Percentiles rank a stretch among this genome's conserved stretches.
Evolutionary conservation across 2,888 invertebrate genomes (phyloP).

Genomic region (Oxyteleia sp.): DNA sequence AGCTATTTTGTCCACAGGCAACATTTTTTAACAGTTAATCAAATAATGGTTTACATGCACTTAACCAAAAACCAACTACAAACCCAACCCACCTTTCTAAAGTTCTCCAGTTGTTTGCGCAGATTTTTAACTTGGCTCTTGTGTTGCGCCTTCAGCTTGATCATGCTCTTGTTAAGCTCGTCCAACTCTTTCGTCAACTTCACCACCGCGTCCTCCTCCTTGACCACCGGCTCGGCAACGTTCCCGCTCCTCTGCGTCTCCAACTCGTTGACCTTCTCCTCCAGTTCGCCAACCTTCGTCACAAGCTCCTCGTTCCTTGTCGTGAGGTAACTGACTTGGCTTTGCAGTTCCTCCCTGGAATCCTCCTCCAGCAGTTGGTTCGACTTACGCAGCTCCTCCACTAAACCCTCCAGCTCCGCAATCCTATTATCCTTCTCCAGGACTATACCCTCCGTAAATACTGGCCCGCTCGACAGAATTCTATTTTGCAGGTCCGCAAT

Average conservation of each 20-base stretch:
- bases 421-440: slow-evolving; percentile 86
- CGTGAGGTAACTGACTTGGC: slow-evolving; percentile 79
- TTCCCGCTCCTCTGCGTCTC: slow-evolving; percentile 79
- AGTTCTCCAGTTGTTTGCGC: slow-evolving; percentile 90
- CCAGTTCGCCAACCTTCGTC: slow-evolving; percentile 80
- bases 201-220: slow-evolving; percentile 85
- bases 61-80: no score
- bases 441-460: slow-evolving; percentile 77
- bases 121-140: slow-evolving; percentile 92
- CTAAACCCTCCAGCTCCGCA: slow-evolving; percentile 86
- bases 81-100: slow-evolving; percentile 84
- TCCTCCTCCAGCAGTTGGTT: slow-evolving; percentile 82
- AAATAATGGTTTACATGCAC: no score
- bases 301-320: slow-evolving; percentile 81
- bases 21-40: no score
- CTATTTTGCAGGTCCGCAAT: slow-evolving; percentile 82
- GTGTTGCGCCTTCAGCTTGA: slow-evolving; percentile 92
- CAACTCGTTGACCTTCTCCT: slow-evolving; percentile 80
- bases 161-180: slow-evolving; percentile 92
- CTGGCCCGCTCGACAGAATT: slow-evolving; percentile 77
- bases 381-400: slow-evolving; percentile 84
- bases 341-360: slow-evolving; percentile 81
- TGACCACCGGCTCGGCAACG: slow-evolving; percentile 74
- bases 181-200: slow-evolving; percentile 92
- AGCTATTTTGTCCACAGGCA: no score